Evolutionary conservation across 64 coral and sea anemone genomes (phyloP).

Genomic region (Porites australiensis): DNA sequence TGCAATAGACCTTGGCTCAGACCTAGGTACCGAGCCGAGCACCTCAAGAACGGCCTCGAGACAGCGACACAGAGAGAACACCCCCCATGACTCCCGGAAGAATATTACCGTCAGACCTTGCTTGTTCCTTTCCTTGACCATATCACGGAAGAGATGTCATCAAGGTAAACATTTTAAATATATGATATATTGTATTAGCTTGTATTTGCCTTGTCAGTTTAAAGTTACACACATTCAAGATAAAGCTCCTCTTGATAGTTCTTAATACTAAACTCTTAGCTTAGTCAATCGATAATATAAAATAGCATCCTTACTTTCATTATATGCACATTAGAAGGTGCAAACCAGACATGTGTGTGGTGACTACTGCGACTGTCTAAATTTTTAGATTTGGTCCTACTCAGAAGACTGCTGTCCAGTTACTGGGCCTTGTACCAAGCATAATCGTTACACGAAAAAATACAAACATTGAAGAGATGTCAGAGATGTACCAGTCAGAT

Average conservation of each 20-base stretch:
- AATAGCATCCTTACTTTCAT: not conserved
- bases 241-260: slow-evolving; percentile 19
- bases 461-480: no score
- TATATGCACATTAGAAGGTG: slow-evolving; percentile 19
- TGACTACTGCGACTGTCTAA: slow-evolving; percentile 21
- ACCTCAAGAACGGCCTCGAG: slow-evolving; percentile 46
- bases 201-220: not conserved
- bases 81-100: slow-evolving; percentile 62
- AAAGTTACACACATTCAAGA: slow-evolving; percentile 23
- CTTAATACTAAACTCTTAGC: slow-evolving; percentile 12
- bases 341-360: slow-evolving; percentile 36
- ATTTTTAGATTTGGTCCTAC: slow-evolving; percentile 39
- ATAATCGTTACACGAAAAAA: not conserved
- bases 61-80: slow-evolving; percentile 65
- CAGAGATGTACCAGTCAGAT: no score
- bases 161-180: slow-evolving; percentile 6
- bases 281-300: slow-evolving; percentile 31
- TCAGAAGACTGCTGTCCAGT: slow-evolving; percentile 49
- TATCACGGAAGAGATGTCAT: not conserved
- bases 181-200: not conserved
- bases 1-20: slow-evolving; percentile 6
- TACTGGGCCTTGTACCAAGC: slow-evolving; percentile 30
- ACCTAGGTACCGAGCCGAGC: slow-evolving; percentile 30
- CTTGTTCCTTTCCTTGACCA: slow-evolving; percentile 66
- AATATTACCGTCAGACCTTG: slow-evolving; percentile 51